Evolutionary conservation across 2,888 invertebrate genomes (phyloP), one percentile per base, ranked within the genome.

Genomic region (Volucella inflata): DNA sequence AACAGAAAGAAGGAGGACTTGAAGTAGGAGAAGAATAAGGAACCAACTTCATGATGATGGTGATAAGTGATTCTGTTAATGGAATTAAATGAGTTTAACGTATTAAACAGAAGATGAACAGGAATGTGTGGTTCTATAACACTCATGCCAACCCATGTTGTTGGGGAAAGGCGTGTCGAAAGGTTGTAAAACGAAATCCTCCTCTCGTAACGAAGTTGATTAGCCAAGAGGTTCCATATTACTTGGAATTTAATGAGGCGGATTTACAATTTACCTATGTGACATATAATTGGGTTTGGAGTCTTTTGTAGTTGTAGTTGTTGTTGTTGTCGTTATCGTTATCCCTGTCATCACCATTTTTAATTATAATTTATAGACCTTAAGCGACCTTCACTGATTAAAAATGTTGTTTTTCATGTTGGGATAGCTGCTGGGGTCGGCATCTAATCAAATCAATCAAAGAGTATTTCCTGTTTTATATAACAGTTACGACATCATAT

Each of bases 281-380:
- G 64, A 71, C 36, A 71, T 64, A 50, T 44, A n/a, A 21, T 64
- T 57, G 48, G 42, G 55, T 40, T 55, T n/a, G 30, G 57, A n/a
- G 55, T 38, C 48, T 65, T 46, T n/a, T n/a, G 46, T 51, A 51
- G 46, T 64, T 36, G 30, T n/a, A n/a, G n/a, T 6, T 30, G 30
- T 30, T 6, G 30, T 30, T 30, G 30, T n/a, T n/a, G n/a, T n/a
- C n/a, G n/a, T n/a, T n/a, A n/a, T 30, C 30, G 30, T 30, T 30
- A 30, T 57, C 8, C 11, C 48, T 76, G 75, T 75, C 76, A 44
- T 17, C 50, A 76, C 70, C 51, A 71, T 70, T 50, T 16, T 70
- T 81, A 71, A 81, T 81, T 77, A 65, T 81, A 71, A 77, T 53
- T 81, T 77, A 81, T 81, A 71, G 60, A 77, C 59, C 57, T 51